These are phyloP conservation scores for Cryptoprocta ferox DNA, from an alignment of 2,797 vertebrate genomes.

Conservation along the genomic window DNA sequence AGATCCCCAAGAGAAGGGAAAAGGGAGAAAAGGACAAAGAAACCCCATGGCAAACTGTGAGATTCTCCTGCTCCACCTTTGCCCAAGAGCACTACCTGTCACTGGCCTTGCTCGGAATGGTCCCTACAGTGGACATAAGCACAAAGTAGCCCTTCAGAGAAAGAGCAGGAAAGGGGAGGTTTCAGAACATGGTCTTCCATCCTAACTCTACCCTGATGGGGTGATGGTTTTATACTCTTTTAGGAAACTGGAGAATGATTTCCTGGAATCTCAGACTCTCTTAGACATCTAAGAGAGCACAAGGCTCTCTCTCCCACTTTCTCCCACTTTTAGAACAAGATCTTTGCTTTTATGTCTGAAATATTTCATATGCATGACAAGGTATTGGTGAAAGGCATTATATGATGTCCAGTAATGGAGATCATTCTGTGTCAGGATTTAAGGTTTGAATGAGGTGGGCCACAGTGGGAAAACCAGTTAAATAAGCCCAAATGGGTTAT, in stretches of 20 bases:
- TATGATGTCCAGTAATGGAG: neutral
- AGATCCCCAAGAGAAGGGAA: neutral
- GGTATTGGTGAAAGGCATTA: neutral
- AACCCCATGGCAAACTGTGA: neutral
- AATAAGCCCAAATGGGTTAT: neutral
- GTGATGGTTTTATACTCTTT: neutral
- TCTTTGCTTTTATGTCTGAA: constrained; percentile 31
- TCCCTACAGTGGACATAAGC: neutral
- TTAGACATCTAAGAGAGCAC: neutral
- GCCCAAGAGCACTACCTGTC: neutral
- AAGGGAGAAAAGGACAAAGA: neutral
- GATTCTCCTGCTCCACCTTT: neutral
- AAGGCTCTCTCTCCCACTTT: neutral
- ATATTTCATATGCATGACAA: neutral
- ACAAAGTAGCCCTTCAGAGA: neutral
- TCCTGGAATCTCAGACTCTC: neutral
- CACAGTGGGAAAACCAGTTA: neutral
- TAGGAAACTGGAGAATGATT: neutral
- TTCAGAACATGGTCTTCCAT: neutral
- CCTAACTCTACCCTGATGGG: neutral
- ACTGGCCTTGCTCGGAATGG: neutral
- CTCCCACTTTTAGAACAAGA: neutral
- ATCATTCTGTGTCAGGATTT: neutral
- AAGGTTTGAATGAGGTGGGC: neutral
- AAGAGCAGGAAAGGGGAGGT: neutral